Conservation (phyloP, 2,888 invertebrate genomes). For the Drosophila gaucha region DNA sequence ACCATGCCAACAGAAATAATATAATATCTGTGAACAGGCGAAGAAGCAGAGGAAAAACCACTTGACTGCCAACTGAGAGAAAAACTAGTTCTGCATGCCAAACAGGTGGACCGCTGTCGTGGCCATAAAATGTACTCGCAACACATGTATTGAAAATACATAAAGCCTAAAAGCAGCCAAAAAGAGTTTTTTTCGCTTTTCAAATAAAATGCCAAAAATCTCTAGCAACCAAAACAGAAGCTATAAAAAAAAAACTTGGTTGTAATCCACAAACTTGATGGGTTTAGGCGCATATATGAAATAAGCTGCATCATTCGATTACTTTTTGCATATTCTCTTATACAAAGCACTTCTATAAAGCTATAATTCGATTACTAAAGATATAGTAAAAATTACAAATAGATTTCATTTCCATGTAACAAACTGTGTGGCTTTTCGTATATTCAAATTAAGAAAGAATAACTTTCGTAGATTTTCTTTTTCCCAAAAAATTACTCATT, state of each 20-base stretch:
- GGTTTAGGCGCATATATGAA: background rate
- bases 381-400: too few species aligned
- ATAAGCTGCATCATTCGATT: background rate
- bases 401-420: too few species aligned
- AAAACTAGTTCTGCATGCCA: constrained; percentile 71
- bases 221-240: constrained; percentile 3
- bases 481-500: too few species aligned
- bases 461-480: too few species aligned
- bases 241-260: constrained; percentile 28
- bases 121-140: constrained; percentile 64
- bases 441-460: too few species aligned
- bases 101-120: constrained; percentile 66
- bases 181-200: constrained; percentile 27
- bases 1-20: constrained; percentile 59
- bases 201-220: constrained; percentile 34
- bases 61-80: constrained; percentile 13
- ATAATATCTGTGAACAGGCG: constrained; percentile 46
- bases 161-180: constrained; percentile 61
- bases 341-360: background rate
- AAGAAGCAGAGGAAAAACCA: constrained; percentile 9
- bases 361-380: too few species aligned
- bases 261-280: background rate
- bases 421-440: too few species aligned
- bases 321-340: background rate
- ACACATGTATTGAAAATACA: constrained; percentile 61